These are phyloP conservation scores for Metalampra italica DNA, from an alignment of 2,888 invertebrate genomes.

Conservation along the genomic window DNA sequence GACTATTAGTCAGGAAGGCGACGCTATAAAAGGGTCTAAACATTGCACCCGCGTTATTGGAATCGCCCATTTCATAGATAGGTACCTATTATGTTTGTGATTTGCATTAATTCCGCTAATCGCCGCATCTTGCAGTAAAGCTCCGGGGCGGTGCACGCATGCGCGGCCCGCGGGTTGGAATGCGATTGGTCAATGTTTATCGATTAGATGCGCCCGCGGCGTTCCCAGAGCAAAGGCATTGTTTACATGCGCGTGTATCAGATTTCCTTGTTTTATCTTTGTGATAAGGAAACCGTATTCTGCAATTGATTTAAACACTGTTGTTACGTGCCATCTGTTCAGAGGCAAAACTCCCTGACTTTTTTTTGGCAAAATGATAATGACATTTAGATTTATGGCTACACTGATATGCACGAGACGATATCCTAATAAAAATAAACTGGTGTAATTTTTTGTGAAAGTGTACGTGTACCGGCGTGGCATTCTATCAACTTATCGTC, in stretches of 20 bases:
- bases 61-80: too few relatives aligned
- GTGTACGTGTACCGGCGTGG: slow-evolving; percentile 5
- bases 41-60: too few relatives aligned
- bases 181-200: slow-evolving; percentile 58
- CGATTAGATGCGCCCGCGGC: slow-evolving; percentile 57
- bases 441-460: slow-evolving; percentile 12
- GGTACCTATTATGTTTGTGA: slow-evolving; percentile 10
- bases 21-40: too few relatives aligned
- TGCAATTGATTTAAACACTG: not conserved
- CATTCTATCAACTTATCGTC: slow-evolving; percentile 5
- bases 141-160: slow-evolving; percentile 22
- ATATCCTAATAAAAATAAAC: not conserved
- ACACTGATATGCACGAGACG: too few relatives aligned
- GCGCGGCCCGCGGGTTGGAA: slow-evolving; percentile 29
- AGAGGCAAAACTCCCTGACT: too few relatives aligned
- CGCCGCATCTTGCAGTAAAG: slow-evolving; percentile 5
- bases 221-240: slow-evolving; percentile 39
- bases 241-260: slow-evolving; percentile 23
- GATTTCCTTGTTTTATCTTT: slow-evolving; percentile 16
- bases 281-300: not conserved
- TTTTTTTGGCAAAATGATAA: too few relatives aligned
- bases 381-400: too few relatives aligned
- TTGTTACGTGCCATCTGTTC: too few relatives aligned
- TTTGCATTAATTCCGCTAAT: slow-evolving; percentile 30
- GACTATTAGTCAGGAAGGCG: too few relatives aligned